Conservation (phyloP, 2,797 vertebrate genomes). For the Sparus aurata region DNA sequence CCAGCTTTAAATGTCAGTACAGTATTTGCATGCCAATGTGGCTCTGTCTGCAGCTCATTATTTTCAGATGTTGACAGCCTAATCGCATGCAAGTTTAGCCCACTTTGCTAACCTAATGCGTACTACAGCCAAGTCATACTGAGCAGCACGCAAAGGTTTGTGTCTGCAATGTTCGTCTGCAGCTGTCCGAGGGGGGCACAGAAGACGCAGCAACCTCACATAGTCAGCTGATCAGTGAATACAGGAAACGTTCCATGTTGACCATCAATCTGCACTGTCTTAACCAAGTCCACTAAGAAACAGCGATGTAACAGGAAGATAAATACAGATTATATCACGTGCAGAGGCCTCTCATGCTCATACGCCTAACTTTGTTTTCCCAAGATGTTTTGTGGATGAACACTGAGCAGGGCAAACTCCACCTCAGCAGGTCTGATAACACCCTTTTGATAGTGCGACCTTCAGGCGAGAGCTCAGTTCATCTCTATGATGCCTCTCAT, state of each 20-base stretch:
- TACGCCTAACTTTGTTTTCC: slow-evolving; percentile 16
- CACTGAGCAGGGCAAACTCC: slow-evolving; percentile 23
- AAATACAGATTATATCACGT: slow-evolving; percentile 14
- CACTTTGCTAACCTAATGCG: slow-evolving; percentile 77
- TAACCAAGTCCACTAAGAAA: slow-evolving; percentile 21
- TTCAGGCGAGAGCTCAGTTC: slow-evolving; percentile 60
- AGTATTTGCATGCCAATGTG: slow-evolving; percentile 84
- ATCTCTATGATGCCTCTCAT: slow-evolving; percentile 43
- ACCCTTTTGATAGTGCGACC: slow-evolving; percentile 62
- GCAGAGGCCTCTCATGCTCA: slow-evolving; percentile 16
- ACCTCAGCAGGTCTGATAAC: slow-evolving; percentile 49
- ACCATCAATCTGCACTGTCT: slow-evolving; percentile 22
- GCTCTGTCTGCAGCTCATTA: slow-evolving; percentile 80
- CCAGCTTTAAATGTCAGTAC: slow-evolving; percentile 85
- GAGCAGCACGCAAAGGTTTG: slow-evolving; percentile 51
- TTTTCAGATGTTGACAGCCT: slow-evolving; percentile 80
- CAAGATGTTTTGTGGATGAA: slow-evolving; percentile 33
- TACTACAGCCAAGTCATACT: slow-evolving; percentile 62
- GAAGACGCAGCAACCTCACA: slow-evolving; percentile 23
- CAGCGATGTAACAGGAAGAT: slow-evolving; percentile 20
- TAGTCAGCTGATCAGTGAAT: slow-evolving; percentile 47
- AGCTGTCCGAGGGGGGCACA: slow-evolving; percentile 17
- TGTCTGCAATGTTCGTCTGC: slow-evolving; percentile 40
- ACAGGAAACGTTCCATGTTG: slow-evolving; percentile 21
- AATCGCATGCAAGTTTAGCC: slow-evolving; percentile 77